phyloP scores from a whole-genome alignment of 1,140 invertebrate species.

The Zaprionus taronus region DNA sequence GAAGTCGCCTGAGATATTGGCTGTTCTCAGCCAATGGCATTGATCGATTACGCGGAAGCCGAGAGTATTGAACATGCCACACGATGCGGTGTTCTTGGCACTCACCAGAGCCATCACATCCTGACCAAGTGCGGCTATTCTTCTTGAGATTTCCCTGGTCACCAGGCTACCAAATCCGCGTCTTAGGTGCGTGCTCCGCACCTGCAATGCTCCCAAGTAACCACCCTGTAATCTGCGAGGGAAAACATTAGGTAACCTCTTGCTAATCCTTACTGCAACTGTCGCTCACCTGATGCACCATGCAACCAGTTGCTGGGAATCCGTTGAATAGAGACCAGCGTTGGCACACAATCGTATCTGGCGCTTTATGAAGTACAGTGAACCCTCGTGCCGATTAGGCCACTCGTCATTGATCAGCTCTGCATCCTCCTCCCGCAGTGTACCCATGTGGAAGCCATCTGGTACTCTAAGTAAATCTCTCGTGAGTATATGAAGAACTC shows the following conservation, averaged over 20 bases:
- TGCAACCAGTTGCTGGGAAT: slow-evolving; percentile 60
- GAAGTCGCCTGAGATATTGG: slow-evolving; percentile 31
- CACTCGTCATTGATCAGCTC: slow-evolving; percentile 57
- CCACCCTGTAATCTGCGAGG: slow-evolving; percentile 69
- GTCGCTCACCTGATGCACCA: slow-evolving; percentile 72
- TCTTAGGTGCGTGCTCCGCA: slow-evolving; percentile 64
- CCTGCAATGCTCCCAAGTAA: slow-evolving; percentile 81
- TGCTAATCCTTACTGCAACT: neutral
- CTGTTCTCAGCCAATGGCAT: slow-evolving; percentile 64
- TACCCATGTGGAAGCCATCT: slow-evolving; percentile 41
- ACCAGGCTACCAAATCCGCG: slow-evolving; percentile 82
- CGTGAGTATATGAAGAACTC: neutral
- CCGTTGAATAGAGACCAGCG: slow-evolving; percentile 59
- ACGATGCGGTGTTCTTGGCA: slow-evolving; percentile 64
- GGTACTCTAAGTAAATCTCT: slow-evolving; percentile 43
- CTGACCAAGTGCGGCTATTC: slow-evolving; percentile 71
- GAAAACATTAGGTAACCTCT: neutral
- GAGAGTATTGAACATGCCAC: slow-evolving; percentile 76
- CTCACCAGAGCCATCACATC: slow-evolving; percentile 78
- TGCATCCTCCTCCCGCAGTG: slow-evolving; percentile 58
- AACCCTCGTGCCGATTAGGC: slow-evolving; percentile 77
- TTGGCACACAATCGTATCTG: slow-evolving; percentile 67
- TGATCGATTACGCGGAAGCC: slow-evolving; percentile 75
- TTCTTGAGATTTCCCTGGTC: slow-evolving; percentile 63
- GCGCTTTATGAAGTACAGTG: slow-evolving; percentile 68